These are phyloP conservation scores for Paedocypris micromegethes DNA, from an alignment of 2,797 vertebrate species.

Conservation along the genomic window DNA sequence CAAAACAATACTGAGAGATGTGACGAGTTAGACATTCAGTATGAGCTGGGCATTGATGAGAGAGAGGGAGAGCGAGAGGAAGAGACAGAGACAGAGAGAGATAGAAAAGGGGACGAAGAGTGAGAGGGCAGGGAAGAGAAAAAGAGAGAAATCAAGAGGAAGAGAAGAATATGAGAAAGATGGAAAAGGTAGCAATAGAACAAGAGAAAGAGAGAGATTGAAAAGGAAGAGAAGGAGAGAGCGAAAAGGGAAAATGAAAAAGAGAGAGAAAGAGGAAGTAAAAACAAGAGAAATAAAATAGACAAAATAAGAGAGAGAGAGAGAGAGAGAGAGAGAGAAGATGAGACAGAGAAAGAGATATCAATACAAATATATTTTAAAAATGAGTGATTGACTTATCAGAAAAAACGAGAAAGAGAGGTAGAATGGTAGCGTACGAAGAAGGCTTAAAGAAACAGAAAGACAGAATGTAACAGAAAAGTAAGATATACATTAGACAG, in stretches of 20 bases:
- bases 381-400: no score
- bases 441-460: no score
- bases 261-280: no score
- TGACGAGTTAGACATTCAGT: conserved; percentile 39
- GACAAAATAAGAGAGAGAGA: no score
- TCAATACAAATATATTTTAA: no score
- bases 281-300: no score
- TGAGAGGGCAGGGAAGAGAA: conserved; percentile 16
- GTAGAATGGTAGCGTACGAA: no score
- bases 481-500: no score
- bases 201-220: conserved; percentile 19
- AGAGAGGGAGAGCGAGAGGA: conserved; percentile 62
- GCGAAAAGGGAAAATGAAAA: conserved; percentile 14
- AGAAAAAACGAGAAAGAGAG: no score
- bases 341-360: no score
- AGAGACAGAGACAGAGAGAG: conserved; percentile 30
- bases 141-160: background rate
- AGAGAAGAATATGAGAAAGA: conserved; percentile 19
- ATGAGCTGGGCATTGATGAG: conserved; percentile 43
- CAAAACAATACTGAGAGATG: conserved; percentile 37
- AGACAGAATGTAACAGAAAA: no score
- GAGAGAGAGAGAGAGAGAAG: no score
- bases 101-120: conserved; percentile 31
- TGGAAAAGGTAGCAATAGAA: conserved; percentile 36
- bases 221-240: conserved; percentile 10